Conservation (phyloP, 2,888 invertebrate species). For the Eretmocerus hayati region DNA sequence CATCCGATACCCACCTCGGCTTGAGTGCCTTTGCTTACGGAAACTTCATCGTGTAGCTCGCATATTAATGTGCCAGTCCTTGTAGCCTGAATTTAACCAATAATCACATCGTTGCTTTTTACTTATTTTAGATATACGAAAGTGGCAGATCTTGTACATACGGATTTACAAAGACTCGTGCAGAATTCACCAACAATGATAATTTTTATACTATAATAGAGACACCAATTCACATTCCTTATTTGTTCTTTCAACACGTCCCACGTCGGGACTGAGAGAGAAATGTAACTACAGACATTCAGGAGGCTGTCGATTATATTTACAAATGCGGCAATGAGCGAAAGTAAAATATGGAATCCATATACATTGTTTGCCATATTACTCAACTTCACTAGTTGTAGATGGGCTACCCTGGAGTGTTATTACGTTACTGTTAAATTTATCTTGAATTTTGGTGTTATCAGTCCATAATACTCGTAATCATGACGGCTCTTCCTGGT, state of each 20-base stretch:
- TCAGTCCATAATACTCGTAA: no score
- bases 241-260: neutral
- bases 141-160: neutral
- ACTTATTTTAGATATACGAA: neutral
- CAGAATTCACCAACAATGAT: neutral
- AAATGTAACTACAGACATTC: neutral
- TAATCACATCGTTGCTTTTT: neutral
- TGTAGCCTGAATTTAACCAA: conserved; percentile 1
- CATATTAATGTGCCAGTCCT: conserved; percentile 6
- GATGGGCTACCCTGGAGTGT: conserved; percentile 6
- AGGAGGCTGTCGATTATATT: neutral
- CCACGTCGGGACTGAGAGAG: neutral
- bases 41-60: conserved; percentile 13
- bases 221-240: neutral
- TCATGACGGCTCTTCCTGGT: no score
- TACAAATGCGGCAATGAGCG: neutral
- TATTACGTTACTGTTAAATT: no score
- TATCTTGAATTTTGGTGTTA: no score
- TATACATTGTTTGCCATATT: conserved; percentile 1
- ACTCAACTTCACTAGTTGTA: conserved; percentile 4
- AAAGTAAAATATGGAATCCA: conserved; percentile 5
- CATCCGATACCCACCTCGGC: conserved; percentile 2
- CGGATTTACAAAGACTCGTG: neutral
- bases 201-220: neutral
- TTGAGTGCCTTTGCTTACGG: conserved; percentile 6